phyloP scores from a whole-genome alignment of 2,888 invertebrate species.

The Xestia sexstrigata region DNA sequence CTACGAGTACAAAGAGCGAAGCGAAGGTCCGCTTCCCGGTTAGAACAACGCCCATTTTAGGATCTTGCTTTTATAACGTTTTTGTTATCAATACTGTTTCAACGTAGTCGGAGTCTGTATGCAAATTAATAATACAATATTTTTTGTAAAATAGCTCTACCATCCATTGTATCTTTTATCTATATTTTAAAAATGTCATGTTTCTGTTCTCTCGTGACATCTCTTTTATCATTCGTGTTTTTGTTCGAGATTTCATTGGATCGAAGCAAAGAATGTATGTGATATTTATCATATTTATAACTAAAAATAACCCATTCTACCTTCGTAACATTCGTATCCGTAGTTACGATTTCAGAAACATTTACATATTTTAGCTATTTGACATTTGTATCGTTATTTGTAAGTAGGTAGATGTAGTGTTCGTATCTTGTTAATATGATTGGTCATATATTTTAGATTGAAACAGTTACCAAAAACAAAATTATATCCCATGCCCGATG shows the following conservation, averaged over 20 bases:
- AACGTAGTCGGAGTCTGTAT: constrained; percentile 26
- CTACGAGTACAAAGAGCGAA: constrained; percentile 22
- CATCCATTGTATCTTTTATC: constrained; percentile 10
- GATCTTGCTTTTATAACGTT: constrained; percentile 17
- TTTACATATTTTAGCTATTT: constrained; percentile 18
- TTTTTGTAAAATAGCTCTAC: constrained; percentile 16
- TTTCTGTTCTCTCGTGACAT: constrained; percentile 11
- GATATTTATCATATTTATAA: constrained; percentile 32
- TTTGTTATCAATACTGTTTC: constrained; percentile 50
- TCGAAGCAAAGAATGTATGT: constrained; percentile 24
- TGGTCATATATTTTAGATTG: background rate
- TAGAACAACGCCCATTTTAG: constrained; percentile 34
- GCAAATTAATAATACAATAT: constrained; percentile 23
- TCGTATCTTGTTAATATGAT: constrained; percentile 20
- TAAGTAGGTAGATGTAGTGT: too few relatives aligned
- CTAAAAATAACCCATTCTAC: constrained; percentile 24
- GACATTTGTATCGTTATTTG: constrained; percentile 16
- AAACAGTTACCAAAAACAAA: constrained; percentile 9
- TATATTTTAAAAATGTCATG: background rate
- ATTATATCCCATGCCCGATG: background rate
- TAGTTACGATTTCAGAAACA: constrained; percentile 5
- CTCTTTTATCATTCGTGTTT: constrained; percentile 41
- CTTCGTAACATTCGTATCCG: background rate
- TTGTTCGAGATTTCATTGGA: constrained; percentile 24
- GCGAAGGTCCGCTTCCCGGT: constrained; percentile 11